Base-by-base conservation (phyloP, 92 coral and sea anemone genomes). In the Zoanthus sansibaricus region DNA sequence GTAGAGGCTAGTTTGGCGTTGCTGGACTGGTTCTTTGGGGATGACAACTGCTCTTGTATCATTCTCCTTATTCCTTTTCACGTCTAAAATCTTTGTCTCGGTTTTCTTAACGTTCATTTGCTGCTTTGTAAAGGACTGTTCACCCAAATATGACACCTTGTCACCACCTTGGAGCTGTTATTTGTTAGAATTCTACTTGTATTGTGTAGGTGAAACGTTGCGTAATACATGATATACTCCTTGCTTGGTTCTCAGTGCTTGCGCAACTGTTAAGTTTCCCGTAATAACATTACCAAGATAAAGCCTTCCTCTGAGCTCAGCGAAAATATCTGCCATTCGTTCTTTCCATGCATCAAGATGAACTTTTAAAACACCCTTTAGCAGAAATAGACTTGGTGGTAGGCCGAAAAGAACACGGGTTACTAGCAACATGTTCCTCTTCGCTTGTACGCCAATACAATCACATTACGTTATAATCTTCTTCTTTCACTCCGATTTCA, bases 311-410 rank as follows among this genome's bases (percentile, higher is more conserved):
- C 25, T 61, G 68, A 61, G 68, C 17, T 61, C 68, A 61, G 68
- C 68, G 17, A 61, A 56, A 61, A 61, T 30, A 61, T 16, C 68
- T 61, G 68, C 30, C 31, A n/a, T 61, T 61, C 68, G 68, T 61
- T 21, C 45, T 15, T 69, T n/a, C 88, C 88, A 84, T n/a, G 58
- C 37, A 58, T 72, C 82, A 18, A 84, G 70, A 55, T 84, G 88
- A 56, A 42, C 21, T 56, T 73, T 72, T 31, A 73, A 45, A 7
- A 74, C 83, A 56, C 83, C 89, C 37, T 82, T 82, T 18, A 86
- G 83, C 75, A 86, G 83, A 44, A 86, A 86, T 61, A 76, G 89
- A 4, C 82, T 75, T 17, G 89, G 89, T 0, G 89, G 76, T 31
- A 86, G 83, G 78, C 87, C 79, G 32, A 83, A 83, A 25, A 83